Evolutionary conservation across 2,888 invertebrate species (phyloP), one percentile per base, ranked within the genome.

Genomic region (Hydroisotoma schaefferi): DNA sequence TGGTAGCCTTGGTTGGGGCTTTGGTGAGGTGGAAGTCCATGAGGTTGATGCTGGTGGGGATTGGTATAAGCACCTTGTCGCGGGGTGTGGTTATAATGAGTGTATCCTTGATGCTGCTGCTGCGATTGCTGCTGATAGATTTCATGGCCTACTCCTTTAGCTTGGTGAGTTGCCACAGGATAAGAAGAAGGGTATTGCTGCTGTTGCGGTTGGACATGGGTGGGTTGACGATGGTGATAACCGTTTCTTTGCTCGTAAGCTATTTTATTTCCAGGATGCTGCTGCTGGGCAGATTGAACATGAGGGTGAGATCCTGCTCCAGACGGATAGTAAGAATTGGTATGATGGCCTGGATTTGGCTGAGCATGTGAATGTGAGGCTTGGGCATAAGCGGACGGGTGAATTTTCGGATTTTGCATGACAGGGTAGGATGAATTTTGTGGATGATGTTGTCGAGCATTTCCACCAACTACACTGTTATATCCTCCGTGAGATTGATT

Each of bases 381-480:
- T 46, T 61, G 59, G 15, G 55, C 18, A 25, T 63, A 61, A 5
- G 54, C 43, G 3, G 63, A 47, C 6, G 59, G 54, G 27, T 66
- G 60, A 46, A 66, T 61, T 49, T 61, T 66, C 12, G 51, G 55
- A n/a, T 54, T 61, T 55, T 56, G 65, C 48, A 59, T 61, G 6
- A 61, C 60, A 18, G 59, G 56, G 26, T 56, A 56, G 2, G 47
- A 27, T 3, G 27, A 4, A 48, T 29, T 37, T n/a, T 8, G 25
- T 10, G 29, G 53, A 23, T 49, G 49, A 10, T 27, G 49, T 2
- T 49, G 49, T 10, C 29, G 26, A 28, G n/a, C 27, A 27, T 8
- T 25, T 18, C n/a, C n/a, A n/a, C n/a, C n/a, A n/a, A n/a, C n/a
- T n/a, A n/a, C n/a, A n/a, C n/a, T n/a, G n/a, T n/a, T n/a, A n/a